Base-by-base conservation (phyloP, 2,888 invertebrate genomes). In the Luffia ferchaultella region DNA sequence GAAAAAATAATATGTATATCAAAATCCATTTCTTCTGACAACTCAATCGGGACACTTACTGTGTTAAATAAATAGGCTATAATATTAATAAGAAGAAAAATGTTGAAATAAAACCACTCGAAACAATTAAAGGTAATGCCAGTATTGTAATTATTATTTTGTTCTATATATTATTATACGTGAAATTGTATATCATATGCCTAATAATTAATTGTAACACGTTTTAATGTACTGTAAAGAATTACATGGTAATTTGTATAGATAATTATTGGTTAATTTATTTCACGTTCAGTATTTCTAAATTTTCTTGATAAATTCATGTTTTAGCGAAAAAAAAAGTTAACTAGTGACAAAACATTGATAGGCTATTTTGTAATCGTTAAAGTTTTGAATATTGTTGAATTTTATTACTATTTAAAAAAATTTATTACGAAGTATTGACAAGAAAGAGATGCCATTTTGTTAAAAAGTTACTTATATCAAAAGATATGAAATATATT, bases 381-480 rank as follows among this genome's bases (percentile, higher is more conserved):
- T 82, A 76, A 73, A 60, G 68, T 76, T 75, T 67, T 68, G 70
- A 41, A 72, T 67, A 79, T 73, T 80, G 79, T 79, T 79, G 62
- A 76, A 80, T 73, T 79, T 69, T 71, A 73, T 74, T 19, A 59
- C 5, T 12, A 30, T n/a, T n/a, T n/a, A 30, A 30, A 30, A 30
- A 12, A 30, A 7, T 30, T 30, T 30, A 12, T 30, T 3, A 30
- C 30, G 12, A 30, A 7, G 30, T 30, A 30, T 30, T 30, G 3
- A 30, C 12, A 7, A 30, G 30, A 30, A 30, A 30, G n/a, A 3
- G 30, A 30, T 30, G 30, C 12, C 12, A 30, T n/a, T n/a, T n/a
- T n/a, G n/a, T n/a, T n/a, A n/a, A n/a, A n/a, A n/a, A n/a, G n/a
- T n/a, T n/a, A n/a, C n/a, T n/a, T n/a, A n/a, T n/a, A n/a, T n/a